Evolutionary conservation across 1,140 invertebrate genomes (phyloP), one percentile per base, ranked within the genome.

Genomic region (Leucophenga varia): DNA sequence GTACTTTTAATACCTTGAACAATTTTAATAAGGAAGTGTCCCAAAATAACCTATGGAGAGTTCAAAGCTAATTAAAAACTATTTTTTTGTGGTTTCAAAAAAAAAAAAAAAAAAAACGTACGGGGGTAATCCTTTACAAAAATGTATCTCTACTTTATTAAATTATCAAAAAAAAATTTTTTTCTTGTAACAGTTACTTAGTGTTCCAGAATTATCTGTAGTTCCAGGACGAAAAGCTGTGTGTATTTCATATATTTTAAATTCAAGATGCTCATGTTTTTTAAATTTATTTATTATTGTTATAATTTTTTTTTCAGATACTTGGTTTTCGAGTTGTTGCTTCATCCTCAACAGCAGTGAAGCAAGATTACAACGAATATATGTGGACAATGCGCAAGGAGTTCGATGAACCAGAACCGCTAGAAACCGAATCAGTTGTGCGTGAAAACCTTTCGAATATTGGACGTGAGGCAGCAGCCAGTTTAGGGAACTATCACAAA

Each of bases 351-450:
- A 89, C 87, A 47, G 83, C 86, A 49, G 86, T 90, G 21, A 90
- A 90, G 75, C 87, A 90, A 76, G 88, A 90, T 71, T 89, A 90
- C 68, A 90, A 90, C 81, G 88, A 90, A 64, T 90, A 90, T 60
- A 90, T 91, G 87, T 92, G 90, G 90, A 92, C 90, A 75, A 89
- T 91, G 86, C 86, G 88, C 81, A 89, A 89, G 76, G 88, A 91
- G 57, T 91, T 91, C 76, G 79, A 84, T 41, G 89, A 91, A 65
- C 88, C 88, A 34, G 89, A 92, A 72, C 83, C 83, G 18, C 76
- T 79, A 28, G 80, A 82, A 46, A 76, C 82, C 13, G 78, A 81
- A 51, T 77, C 81, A 54, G 80, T 82, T 39, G 80, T 82, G 41
- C 77, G 80, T 56, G 81, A 82, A 47, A 82, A 82, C 57, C 77